These are phyloP conservation scores for Gryllus longicercus DNA, from an alignment of 2,888 invertebrate genomes.

Conservation along the genomic window DNA sequence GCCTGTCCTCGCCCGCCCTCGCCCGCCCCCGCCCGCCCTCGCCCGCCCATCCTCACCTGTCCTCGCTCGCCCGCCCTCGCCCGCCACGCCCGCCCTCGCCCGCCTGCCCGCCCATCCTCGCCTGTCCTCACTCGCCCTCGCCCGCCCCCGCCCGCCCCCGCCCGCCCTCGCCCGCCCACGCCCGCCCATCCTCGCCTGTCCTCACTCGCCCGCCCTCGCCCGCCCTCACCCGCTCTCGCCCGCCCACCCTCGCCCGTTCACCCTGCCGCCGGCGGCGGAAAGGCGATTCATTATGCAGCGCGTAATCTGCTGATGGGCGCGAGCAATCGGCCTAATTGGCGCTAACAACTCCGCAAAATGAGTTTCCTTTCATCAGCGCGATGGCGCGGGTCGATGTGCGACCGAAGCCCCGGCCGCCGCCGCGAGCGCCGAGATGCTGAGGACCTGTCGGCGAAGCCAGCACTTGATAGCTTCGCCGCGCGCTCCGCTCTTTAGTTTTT, in stretches of 20 bases:
- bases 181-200: not conserved
- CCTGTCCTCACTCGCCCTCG: too few relatives aligned
- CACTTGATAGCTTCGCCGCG: too few relatives aligned
- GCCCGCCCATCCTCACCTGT: too few relatives aligned
- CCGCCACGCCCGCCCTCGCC: too few relatives aligned
- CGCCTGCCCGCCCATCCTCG: too few relatives aligned
- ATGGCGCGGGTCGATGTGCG: constrained; percentile 9
- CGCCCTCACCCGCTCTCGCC: not conserved
- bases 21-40: too few relatives aligned
- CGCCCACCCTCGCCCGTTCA: not conserved
- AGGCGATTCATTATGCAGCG: constrained; percentile 3
- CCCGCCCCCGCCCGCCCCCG: too few relatives aligned
- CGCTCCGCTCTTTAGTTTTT: too few relatives aligned
- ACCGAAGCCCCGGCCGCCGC: not conserved
- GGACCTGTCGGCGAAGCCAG: too few relatives aligned
- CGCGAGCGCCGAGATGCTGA: not conserved
- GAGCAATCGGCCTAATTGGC: constrained; percentile 17
- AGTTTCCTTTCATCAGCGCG: constrained; percentile 4
- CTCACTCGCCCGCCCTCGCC: not conserved
- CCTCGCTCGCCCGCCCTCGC: too few relatives aligned
- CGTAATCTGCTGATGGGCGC: constrained; percentile 17
- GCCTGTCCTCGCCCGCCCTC: too few relatives aligned
- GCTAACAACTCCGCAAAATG: constrained; percentile 17
- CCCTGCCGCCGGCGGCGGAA: too few relatives aligned
- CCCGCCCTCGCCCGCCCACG: not conserved